Conservation (phyloP, 2,113 vertebrate species). For the Prinia subflava region DNA sequence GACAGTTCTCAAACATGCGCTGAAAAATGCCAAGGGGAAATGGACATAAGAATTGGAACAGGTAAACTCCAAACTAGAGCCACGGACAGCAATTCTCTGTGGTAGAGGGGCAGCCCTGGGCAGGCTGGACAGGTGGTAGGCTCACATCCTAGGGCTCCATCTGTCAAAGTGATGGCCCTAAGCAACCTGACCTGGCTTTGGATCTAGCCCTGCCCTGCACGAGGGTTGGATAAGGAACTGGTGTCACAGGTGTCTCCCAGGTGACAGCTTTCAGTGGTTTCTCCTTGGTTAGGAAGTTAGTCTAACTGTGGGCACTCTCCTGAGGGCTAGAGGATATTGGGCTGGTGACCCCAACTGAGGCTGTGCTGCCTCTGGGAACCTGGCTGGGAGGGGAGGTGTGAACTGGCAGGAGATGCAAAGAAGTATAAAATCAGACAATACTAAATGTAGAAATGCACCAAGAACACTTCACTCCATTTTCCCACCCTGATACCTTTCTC, state of each 20-base stretch:
- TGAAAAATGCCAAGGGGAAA: neutral
- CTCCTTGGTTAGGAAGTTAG: neutral
- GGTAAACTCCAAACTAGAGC: neutral
- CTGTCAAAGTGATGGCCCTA: neutral
- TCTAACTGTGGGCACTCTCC: neutral
- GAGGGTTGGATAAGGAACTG: neutral
- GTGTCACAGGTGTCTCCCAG: neutral
- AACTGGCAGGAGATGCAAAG: neutral
- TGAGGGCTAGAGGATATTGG: neutral
- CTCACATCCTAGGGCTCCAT: neutral
- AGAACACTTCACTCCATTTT: neutral
- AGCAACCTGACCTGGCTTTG: neutral
- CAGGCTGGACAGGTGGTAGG: neutral
- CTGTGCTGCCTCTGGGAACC: neutral
- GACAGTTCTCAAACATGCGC: neutral
- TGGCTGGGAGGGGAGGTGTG: neutral
- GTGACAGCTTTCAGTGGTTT: neutral
- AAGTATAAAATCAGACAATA: neutral
- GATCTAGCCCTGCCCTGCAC: neutral
- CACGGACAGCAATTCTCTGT: neutral
- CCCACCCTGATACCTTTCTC: neutral
- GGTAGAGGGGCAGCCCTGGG: neutral
- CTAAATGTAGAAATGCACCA: neutral
- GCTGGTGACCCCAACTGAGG: neutral
- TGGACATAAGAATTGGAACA: fast-evolving